Evolutionary conservation across 1,140 invertebrate species (phyloP), one percentile per base, ranked within the genome.

Genomic region (Daktulosphaira vitifoliae): DNA sequence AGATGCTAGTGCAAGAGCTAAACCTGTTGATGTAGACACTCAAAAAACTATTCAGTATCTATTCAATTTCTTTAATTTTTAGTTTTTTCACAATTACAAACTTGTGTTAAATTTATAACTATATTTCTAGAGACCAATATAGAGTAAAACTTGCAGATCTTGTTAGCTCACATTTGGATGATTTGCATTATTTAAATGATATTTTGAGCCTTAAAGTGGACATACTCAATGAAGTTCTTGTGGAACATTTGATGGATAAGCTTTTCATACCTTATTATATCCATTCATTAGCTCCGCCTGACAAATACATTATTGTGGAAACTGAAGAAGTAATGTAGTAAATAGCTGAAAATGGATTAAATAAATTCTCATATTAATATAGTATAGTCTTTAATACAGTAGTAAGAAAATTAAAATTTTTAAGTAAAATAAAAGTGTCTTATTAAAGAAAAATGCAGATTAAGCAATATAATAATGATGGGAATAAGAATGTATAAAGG

Each of bases 101-200:
- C 65, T 16, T 33, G 16, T n/a, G 13, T 46, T 48, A 18, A 64
- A 25, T 23, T 29, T 51, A 18, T 5, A 23, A 13, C 23, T 64
- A 71, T 56, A 68, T 68, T 81, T 82, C 42, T 76, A 49, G 44
- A 23, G 42, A 65, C 52, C 44, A 59, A 18, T 50, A 62, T 20
- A 38, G 51, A 53, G 44, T 51, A 9, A 67, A 67, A 73, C 78
- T 99, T 39, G 84, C 92, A 15, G 95, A 96, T 76, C 79, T 98
- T 51, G 94, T 99, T 3, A 95, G 95, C 0, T 94, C 98, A 78
- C 95, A 99, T 76, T 78, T 99, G 44, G 96, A 99, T 76, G 92
- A 98, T 76, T 78, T 99, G 13, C 96, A 99, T 78, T 99, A 99
- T 76, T 78, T 99, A 22, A 98, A 98, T 73, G 96, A 99, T 70